Evolutionary conservation across 1,140 invertebrate genomes (phyloP).

Genomic region (Aphelenchoides fujianensis): DNA sequence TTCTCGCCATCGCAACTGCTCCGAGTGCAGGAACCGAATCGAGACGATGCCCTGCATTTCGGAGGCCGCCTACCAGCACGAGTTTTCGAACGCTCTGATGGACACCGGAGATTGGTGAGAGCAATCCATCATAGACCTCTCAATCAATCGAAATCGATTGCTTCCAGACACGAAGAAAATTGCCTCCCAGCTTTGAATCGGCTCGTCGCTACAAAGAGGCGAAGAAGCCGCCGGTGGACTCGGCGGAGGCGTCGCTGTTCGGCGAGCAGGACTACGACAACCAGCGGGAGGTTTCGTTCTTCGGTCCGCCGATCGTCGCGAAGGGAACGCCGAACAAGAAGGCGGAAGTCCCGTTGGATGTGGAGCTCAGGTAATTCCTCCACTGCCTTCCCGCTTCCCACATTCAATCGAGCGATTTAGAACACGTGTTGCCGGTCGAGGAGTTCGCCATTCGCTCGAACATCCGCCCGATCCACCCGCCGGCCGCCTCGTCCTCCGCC

Average conservation of each 20-base stretch:
- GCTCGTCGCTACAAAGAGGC: constrained; percentile 38
- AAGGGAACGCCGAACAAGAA: not conserved
- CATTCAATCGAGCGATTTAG: not conserved
- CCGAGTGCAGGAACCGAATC: not conserved
- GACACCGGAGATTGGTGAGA: constrained; percentile 14
- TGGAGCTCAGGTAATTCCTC: not conserved
- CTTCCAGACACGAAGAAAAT: constrained; percentile 25
- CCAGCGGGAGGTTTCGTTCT: constrained; percentile 41
- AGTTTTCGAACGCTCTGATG: constrained; percentile 24
- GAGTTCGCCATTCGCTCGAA: not conserved
- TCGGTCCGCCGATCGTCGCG: constrained; percentile 32
- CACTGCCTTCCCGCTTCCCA: too few relatives aligned
- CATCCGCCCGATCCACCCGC: constrained; percentile 3
- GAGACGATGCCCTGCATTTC: constrained; percentile 22
- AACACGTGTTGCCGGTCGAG: not conserved
- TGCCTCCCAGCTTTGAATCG: constrained; percentile 30
- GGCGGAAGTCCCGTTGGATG: not conserved
- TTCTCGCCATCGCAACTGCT: constrained; percentile 30
- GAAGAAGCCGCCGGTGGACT: not conserved
- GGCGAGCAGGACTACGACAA: constrained; percentile 44
- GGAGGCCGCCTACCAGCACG: constrained; percentile 22
- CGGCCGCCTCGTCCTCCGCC: not conserved
- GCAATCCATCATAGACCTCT: not conserved
- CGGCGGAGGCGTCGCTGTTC: constrained; percentile 37
- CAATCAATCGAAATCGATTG: too few relatives aligned